These are phyloP conservation scores for Drosophila nigromelanica DNA, from an alignment of 1,140 invertebrate genomes.

Conservation along the genomic window DNA sequence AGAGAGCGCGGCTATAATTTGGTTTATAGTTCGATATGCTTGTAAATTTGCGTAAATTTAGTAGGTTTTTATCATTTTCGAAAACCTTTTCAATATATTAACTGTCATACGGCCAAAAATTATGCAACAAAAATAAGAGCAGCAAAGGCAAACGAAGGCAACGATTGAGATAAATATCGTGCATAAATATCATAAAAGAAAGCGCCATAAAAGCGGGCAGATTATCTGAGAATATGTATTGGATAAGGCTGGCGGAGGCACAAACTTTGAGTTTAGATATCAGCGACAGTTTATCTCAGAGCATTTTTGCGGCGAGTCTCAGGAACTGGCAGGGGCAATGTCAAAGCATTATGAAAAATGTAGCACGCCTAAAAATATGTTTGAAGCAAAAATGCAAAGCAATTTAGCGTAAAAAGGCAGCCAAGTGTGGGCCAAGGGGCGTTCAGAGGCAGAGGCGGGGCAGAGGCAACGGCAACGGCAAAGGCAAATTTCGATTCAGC, in stretches of 20 bases:
- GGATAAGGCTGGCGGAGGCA: conserved; percentile 10
- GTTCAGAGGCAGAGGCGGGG: neutral
- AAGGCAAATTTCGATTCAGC: conserved; percentile 49
- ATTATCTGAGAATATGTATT: conserved; percentile 41
- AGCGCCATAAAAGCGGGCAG: conserved; percentile 57
- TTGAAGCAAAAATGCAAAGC: conserved; percentile 57
- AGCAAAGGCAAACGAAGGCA: conserved; percentile 28
- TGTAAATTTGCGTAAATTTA: conserved; percentile 52
- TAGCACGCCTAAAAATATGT: conserved; percentile 70
- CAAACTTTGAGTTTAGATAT: conserved; percentile 55
- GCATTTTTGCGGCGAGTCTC: conserved; percentile 27
- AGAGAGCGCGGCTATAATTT: conserved; percentile 24
- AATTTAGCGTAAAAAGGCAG: conserved; percentile 67
- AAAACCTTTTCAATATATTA: conserved; percentile 59
- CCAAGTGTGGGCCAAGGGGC: neutral
- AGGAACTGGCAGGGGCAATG: conserved; percentile 16
- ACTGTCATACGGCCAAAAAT: conserved; percentile 50
- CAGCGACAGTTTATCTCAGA: conserved; percentile 62
- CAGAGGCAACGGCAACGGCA: conserved; percentile 9
- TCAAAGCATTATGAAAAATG: conserved; percentile 70
- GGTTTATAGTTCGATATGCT: conserved; percentile 38
- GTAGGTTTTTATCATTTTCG: conserved; percentile 41
- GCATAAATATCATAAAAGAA: conserved; percentile 71
- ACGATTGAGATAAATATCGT: conserved; percentile 67
- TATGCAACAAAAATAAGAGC: conserved; percentile 36